Base-by-base conservation (phyloP, 2,888 invertebrate species). In the Tetrapedia diversipes region DNA sequence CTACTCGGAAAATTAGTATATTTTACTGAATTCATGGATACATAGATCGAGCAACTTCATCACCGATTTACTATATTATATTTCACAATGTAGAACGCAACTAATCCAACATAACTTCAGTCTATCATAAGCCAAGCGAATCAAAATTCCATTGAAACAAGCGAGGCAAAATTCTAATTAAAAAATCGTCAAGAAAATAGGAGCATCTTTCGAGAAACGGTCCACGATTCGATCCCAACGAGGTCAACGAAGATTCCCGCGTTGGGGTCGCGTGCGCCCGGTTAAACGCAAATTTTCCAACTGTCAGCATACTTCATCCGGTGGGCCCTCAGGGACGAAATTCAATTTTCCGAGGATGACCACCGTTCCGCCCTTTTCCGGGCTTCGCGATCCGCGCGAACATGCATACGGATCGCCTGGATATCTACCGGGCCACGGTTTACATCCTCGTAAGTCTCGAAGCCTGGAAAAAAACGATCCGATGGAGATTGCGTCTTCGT, bases 311-410 rank as follows among this genome's bases (percentile, higher is more conserved):
- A 90, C 88, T 87, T 90, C 88, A 90, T 89, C 86, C 86, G 85
- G 72, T 57, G 53, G 85, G 86, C 89, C 91, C 90, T 89, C 75
- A 77, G 91, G 90, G 91, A 91, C 89, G 83, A 85, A 89, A 91
- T 91, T 91, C 91, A 91, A 91, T 91, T 91, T 91, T 87, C 90
- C 89, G 79, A 81, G 87, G 90, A 91, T 91, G 91, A 91, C 91
- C 91, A 89, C 60, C 61, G 63, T 61, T 79, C 82, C 69, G 74
- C 77, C 73, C 77, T 79, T 66, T 68, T 63, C 54, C 37, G 39
- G 53, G 41, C 45, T 41, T 39, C 77, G 53, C 51, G 53, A 56
- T 66, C 56, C 43, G 39, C 64, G 60, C 71, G 65, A 45, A 45
- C 49, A 53, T 71, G 67, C 74, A 72, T 66, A 75, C 67, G 74